Evolutionary conservation across 2,888 invertebrate genomes (phyloP).

Genomic region (Allacma fusca): DNA sequence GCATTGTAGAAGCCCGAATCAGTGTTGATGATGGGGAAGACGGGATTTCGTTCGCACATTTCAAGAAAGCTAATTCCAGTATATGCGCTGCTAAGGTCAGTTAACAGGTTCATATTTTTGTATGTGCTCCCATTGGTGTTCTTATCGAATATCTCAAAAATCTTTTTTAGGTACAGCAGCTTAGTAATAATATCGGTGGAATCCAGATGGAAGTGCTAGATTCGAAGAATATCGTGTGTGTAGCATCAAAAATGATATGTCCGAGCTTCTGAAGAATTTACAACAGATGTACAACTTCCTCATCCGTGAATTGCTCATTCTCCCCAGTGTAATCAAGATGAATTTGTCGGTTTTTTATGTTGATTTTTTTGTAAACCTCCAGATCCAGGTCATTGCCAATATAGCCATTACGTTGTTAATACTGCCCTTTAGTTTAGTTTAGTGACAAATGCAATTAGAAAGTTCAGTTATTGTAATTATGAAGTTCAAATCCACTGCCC

Average conservation of each 20-base stretch:
- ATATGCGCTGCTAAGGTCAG: constrained; percentile 35
- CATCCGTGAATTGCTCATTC: too few relatives aligned
- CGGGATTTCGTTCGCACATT: constrained; percentile 16
- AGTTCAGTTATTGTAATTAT: too few relatives aligned
- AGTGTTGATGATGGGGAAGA: constrained; percentile 9
- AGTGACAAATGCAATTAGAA: too few relatives aligned
- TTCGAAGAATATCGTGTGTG: constrained; percentile 14
- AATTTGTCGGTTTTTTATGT: too few relatives aligned
- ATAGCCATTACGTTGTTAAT: too few relatives aligned
- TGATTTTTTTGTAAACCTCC: too few relatives aligned
- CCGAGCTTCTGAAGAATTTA: neutral
- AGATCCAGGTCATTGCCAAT: too few relatives aligned
- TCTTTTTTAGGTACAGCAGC: constrained; percentile 19
- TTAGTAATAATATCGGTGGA: constrained; percentile 13
- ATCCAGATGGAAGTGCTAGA: constrained; percentile 12
- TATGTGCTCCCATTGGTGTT: neutral
- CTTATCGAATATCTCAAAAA: neutral
- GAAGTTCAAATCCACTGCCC: too few relatives aligned
- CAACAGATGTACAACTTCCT: neutral
- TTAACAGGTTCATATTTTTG: neutral
- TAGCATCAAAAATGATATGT: constrained; percentile 22
- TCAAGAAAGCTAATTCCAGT: constrained; percentile 30
- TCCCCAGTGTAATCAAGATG: too few relatives aligned
- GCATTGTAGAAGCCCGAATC: constrained; percentile 3
- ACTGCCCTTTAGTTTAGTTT: too few relatives aligned